Conservation (phyloP, 2,113 vertebrate species). For the Etheostoma spectabile region DNA sequence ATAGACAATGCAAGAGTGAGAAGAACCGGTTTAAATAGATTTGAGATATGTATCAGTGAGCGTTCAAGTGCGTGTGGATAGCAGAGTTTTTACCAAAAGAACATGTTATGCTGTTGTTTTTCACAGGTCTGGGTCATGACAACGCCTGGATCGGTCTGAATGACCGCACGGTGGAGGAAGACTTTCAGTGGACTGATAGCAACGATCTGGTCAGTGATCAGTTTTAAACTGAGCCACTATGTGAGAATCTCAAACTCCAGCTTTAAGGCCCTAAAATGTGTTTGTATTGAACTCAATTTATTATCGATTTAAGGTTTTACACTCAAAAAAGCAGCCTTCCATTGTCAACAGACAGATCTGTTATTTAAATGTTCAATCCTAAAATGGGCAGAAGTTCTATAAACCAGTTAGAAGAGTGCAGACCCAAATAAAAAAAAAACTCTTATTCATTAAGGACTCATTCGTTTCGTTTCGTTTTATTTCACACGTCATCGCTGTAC, state of each 20-base stretch:
- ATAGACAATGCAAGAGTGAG: not conserved
- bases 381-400: not conserved
- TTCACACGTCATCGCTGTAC: no score
- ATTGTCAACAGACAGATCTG: not conserved
- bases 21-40: not conserved
- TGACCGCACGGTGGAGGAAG: constrained; percentile 94
- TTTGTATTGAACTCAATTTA: not conserved
- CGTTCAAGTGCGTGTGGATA: no score
- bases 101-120: not conserved
- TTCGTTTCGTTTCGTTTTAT: no score
- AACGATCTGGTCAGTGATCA: constrained; percentile 87
- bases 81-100: not conserved
- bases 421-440: not conserved
- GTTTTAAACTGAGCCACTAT: not conserved
- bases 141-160: constrained; percentile 97
- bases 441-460: not conserved
- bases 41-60: not conserved
- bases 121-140: constrained; percentile 91
- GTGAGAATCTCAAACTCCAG: not conserved
- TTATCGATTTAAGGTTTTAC: not conserved
- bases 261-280: not conserved
- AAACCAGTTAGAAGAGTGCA: not conserved
- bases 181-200: constrained; percentile 97
- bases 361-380: not conserved
- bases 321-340: not conserved